These are phyloP conservation scores for Megaceryle alcyon DNA, from an alignment of 2,797 vertebrate species.

Conservation along the genomic window DNA sequence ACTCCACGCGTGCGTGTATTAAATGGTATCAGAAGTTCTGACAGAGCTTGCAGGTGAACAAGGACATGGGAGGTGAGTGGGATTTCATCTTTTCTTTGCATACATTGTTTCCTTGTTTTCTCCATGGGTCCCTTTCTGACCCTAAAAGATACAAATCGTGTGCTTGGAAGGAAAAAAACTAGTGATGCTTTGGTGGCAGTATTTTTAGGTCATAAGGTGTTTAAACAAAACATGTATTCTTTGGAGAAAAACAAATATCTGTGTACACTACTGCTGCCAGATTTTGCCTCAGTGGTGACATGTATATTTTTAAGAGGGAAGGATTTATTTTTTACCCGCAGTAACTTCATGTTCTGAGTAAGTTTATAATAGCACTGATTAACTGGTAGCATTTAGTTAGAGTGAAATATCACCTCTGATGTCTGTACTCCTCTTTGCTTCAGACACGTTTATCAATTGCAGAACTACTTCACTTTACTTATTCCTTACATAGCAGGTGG, in stretches of 20 bases:
- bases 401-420: slow-evolving; percentile 37
- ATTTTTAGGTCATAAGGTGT: slow-evolving; percentile 6
- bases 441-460: not conserved
- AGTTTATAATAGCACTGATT: slow-evolving; percentile 58
- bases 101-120: not conserved
- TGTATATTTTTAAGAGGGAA: slow-evolving; percentile 1
- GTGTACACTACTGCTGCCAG: not conserved
- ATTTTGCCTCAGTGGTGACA: not conserved
- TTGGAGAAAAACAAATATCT: slow-evolving; percentile 26
- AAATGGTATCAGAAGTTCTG: not conserved
- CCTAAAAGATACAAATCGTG: not conserved
- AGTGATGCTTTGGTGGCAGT: not conserved
- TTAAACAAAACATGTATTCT: not conserved
- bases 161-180: not conserved
- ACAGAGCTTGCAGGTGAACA: not conserved
- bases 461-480: not conserved
- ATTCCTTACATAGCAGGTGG: not conserved
- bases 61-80: not conserved
- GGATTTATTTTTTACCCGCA: not conserved
- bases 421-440: slow-evolving; percentile 5
- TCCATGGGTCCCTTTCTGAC: too few relatives aligned
- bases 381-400: slow-evolving; percentile 37
- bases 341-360: slow-evolving; percentile 46
- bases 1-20: not conserved
- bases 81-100: not conserved